Base-by-base conservation (phyloP, 2,888 invertebrate genomes). In the Cerceris rybyensis region DNA sequence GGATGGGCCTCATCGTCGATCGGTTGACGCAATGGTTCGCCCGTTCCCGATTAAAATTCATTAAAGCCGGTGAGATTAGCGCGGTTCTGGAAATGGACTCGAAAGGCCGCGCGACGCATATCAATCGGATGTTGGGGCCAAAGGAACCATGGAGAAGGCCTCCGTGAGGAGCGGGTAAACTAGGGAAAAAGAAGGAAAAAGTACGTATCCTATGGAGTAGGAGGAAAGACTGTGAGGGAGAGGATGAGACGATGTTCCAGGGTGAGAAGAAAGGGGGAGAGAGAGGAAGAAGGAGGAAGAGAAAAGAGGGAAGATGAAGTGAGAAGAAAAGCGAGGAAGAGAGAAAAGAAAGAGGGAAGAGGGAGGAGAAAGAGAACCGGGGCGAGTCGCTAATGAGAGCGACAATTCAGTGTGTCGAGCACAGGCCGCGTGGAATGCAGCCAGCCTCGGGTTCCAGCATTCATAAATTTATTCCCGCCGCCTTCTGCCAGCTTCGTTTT, bases 381-480 rank as follows among this genome's bases (percentile, higher is more conserved):
- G 78, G 80, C 81, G 82, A 85, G 85, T 86, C 89, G 89, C 89
- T 91, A 91, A 90, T 91, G 91, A 90, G 90, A 89, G 88, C 90
- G 89, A 90, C 90, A 89, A 90, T 90, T 90, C 90, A 89, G 88
- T 86, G 87, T 89, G 90, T 90, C 90, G 88, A 85, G 90, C 88
- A 87, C 89, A 87, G 88, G 85, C 87, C 81, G 84, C 84, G 84
- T 88, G 89, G 89, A 89, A 90, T 90, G 90, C 90, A 88, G 88
- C 87, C 89, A 88, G 86, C 85, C 86, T 83, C 87, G 83, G 87
- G 86, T 88, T 90, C 78, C 84, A 86, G 83, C 88, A 88, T 89
- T 90, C 89, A 90, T 89, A 90, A 90, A 91, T 91, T 90, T 89
- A 90, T 90, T 89, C 84, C 88, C 86, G 83, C 87, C 86, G 87